Percentiles rank a stretch among this genome's conserved stretches.
These are phyloP conservation scores for Corythucha ciliata DNA, from an alignment of 2,888 invertebrate genomes.

Conservation along the genomic window DNA sequence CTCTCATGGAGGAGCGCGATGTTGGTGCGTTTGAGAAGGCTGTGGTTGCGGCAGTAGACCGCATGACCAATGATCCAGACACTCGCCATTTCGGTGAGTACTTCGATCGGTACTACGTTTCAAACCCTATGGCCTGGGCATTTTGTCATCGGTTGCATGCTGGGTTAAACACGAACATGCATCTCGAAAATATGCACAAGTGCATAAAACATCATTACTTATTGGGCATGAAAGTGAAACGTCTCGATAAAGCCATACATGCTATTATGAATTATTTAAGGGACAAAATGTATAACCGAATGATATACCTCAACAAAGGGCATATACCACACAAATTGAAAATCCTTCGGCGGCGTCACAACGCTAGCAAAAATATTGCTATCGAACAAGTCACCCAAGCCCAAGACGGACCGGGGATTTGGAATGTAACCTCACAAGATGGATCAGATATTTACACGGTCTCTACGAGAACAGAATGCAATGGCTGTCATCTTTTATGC, in stretches of 20 bases:
- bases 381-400: constrained; percentile 1
- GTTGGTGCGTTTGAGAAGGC: not conserved
- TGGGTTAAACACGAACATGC: constrained; percentile 35
- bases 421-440: constrained; percentile 3
- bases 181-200: constrained; percentile 35
- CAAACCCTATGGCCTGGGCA: constrained; percentile 17
- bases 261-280: too few relatives aligned
- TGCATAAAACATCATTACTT: constrained; percentile 34
- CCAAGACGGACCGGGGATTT: too few relatives aligned
- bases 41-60: not conserved
- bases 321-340: constrained; percentile 27
- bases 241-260: constrained; percentile 32
- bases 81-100: constrained; percentile 30
- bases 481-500: constrained; percentile 4
- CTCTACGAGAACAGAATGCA: not conserved
- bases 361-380: not conserved
- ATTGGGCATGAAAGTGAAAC: constrained; percentile 31
- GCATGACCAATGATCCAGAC: constrained; percentile 26
- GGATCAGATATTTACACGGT: constrained; percentile 1
- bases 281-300: constrained; percentile 33
- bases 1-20: constrained; percentile 12
- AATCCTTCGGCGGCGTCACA: not conserved
- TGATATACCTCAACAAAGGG: constrained; percentile 35
- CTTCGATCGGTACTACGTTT: constrained; percentile 29
- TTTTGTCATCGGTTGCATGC: constrained; percentile 31